A percentile compares a stretch with the other conserved stretches of the same genome.
phyloP scores from a whole-genome alignment of 2,797 vertebrate species.

The Enteromius anoplus region DNA sequence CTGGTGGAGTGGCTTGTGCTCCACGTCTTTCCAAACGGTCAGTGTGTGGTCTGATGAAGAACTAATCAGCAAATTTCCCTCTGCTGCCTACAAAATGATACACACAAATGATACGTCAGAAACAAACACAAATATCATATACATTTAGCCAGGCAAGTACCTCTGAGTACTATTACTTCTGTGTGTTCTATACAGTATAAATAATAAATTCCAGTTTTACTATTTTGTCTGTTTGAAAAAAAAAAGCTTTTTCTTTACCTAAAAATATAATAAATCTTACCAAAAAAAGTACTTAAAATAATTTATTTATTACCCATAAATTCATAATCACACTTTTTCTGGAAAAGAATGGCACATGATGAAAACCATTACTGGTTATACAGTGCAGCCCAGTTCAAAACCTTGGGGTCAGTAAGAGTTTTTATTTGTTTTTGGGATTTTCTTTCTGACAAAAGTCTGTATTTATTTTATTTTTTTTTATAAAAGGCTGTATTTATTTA shows the following conservation, averaged over 20 bases:
- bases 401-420: background rate
- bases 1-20: conserved; percentile 91
- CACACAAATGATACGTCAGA: background rate
- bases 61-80: conserved; percentile 90
- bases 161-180: background rate
- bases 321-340: background rate
- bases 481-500: background rate
- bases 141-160: background rate
- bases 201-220: background rate
- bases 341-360: background rate
- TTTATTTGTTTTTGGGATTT: background rate
- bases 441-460: background rate
- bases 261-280: background rate
- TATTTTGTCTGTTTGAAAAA: background rate
- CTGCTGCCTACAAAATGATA: conserved; percentile 83
- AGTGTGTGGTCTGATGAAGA: conserved; percentile 94
- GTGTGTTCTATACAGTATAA: background rate
- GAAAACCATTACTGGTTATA: background rate
- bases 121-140: background rate
- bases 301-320: background rate
- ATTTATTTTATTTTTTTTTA: too few relatives aligned
- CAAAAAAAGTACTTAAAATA: background rate
- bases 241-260: background rate
- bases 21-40: conserved; percentile 94
- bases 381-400: background rate